phyloP scores from a whole-genome alignment of 2,797 vertebrate genomes.

The Siniperca obscura region DNA sequence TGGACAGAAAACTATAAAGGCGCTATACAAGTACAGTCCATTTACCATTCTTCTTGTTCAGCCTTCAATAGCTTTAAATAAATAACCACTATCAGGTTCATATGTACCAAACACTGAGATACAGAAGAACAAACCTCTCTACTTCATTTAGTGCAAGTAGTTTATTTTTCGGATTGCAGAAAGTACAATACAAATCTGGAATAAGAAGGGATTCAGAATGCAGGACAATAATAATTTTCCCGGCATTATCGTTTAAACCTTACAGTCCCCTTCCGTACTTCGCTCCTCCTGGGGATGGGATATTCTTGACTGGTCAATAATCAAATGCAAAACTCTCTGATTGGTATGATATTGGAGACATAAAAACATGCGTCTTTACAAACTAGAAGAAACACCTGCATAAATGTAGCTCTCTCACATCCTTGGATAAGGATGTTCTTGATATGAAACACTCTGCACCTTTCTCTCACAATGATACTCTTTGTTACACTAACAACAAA shows the following conservation, averaged over 20 bases:
- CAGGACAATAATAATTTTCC: background rate
- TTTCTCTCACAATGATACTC: too few species aligned
- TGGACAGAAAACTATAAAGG: too few species aligned
- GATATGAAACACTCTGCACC: too few species aligned
- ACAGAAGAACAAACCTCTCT: background rate
- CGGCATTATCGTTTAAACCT: background rate
- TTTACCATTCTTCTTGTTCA: background rate
- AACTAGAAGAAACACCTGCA: too few species aligned
- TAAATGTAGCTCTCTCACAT: too few species aligned
- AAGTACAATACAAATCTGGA: background rate
- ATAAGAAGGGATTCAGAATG: background rate
- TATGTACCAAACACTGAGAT: background rate
- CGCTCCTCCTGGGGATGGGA: background rate
- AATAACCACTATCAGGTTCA: background rate
- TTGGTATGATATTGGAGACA: too few species aligned
- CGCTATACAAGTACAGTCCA: too few species aligned
- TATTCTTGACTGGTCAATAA: too few species aligned
- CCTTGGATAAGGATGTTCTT: too few species aligned
- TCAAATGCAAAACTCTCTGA: too few species aligned
- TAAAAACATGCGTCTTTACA: too few species aligned
- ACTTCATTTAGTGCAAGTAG: background rate
- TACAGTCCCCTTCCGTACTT: background rate
- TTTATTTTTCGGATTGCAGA: background rate
- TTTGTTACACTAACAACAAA: too few species aligned
- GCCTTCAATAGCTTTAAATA: background rate